Evolutionary conservation across 2,113 vertebrate genomes (phyloP).

Genomic region (Beaufortia kweichowensis): DNA sequence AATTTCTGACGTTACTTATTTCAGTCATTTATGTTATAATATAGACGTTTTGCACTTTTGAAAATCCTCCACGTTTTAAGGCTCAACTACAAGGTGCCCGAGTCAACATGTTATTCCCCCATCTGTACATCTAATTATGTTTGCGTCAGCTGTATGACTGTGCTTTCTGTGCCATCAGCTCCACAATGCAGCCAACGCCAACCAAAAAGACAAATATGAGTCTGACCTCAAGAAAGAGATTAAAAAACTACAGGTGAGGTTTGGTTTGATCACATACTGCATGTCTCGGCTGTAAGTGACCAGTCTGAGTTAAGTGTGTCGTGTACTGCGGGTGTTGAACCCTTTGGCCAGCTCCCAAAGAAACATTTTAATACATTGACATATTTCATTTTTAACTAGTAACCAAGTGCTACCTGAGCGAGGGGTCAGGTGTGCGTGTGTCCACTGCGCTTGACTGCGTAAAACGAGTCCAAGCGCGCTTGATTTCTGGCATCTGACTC

Average conservation of each 20-base stretch:
- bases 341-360: background rate
- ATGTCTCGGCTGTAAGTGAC: background rate
- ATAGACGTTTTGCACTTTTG: background rate
- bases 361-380: background rate
- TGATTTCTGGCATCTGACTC: slow-evolving; percentile 42
- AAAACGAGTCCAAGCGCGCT: slow-evolving; percentile 54
- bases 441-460: slow-evolving; percentile 55
- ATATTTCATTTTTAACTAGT: slow-evolving; percentile 2
- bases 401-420: slow-evolving; percentile 15
- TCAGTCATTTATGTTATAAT: background rate
- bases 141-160: slow-evolving; percentile 1
- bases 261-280: background rate
- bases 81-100: background rate
- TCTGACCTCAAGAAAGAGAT: slow-evolving; percentile 85
- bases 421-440: slow-evolving; percentile 8
- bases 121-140: slow-evolving; percentile 1
- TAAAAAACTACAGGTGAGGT: slow-evolving; percentile 81
- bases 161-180: slow-evolving; percentile 63
- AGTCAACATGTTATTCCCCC: background rate
- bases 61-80: background rate
- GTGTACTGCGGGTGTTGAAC: background rate
- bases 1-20: background rate
- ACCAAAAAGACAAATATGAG: slow-evolving; percentile 85
- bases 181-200: slow-evolving; percentile 82
- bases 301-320: background rate